These are phyloP conservation scores for Iguana delicatissima DNA, from an alignment of 2,797 vertebrate species.

Conservation along the genomic window DNA sequence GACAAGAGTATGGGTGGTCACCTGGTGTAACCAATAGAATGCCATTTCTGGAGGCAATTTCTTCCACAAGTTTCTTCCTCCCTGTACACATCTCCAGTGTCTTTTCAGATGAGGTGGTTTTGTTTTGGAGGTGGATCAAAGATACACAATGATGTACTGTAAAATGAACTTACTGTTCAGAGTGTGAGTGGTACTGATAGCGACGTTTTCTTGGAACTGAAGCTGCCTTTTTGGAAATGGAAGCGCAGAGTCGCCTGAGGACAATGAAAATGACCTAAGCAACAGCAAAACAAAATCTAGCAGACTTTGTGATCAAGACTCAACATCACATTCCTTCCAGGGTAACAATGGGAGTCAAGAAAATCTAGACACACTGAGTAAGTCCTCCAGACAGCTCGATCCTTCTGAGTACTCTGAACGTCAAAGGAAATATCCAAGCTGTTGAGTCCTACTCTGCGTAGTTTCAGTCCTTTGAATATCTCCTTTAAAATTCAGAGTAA, in stretches of 20 bases:
- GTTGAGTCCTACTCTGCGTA: too few relatives aligned
- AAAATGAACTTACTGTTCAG: background rate
- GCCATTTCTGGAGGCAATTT: too few relatives aligned
- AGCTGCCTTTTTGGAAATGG: background rate
- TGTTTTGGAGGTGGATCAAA: slow-evolving; percentile 69
- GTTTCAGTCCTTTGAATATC: too few relatives aligned
- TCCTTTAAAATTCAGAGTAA: too few relatives aligned
- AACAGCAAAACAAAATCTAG: slow-evolving; percentile 27
- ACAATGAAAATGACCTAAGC: background rate
- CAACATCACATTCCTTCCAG: background rate
- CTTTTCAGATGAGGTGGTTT: slow-evolving; percentile 57
- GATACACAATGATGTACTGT: rapidly evolving
- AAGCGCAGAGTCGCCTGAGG: rapidly evolving
- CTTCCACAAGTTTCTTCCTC: slow-evolving; percentile 67
- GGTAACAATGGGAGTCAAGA: slow-evolving; percentile 11
- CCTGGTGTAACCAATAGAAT: too few relatives aligned
- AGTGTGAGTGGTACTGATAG: background rate
- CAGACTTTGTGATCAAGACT: background rate
- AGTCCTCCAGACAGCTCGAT: background rate
- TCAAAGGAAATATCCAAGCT: too few relatives aligned
- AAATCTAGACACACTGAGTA: slow-evolving; percentile 23
- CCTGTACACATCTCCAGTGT: slow-evolving; percentile 64
- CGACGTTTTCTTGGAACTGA: background rate
- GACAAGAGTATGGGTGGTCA: too few relatives aligned
- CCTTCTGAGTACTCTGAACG: slow-evolving; percentile 28